These are phyloP conservation scores for Orthonyx spaldingii DNA, from an alignment of 2,113 vertebrate genomes.

Conservation along the genomic window DNA sequence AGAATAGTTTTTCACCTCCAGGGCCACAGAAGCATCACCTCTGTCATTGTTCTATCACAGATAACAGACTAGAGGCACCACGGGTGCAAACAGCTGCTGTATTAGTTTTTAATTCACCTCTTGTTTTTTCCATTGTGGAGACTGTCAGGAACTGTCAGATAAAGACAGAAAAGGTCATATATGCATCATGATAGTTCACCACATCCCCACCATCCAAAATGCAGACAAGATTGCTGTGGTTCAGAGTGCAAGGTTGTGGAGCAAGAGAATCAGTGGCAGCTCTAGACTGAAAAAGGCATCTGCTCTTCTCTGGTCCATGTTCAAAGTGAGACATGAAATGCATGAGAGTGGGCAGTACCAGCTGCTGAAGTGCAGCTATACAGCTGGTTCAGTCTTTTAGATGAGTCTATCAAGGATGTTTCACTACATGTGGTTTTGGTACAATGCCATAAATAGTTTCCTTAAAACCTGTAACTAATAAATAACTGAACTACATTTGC, in stretches of 20 bases:
- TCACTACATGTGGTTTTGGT: not conserved
- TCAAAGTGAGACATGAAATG: slow-evolving; percentile 65
- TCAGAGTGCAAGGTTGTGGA: slow-evolving; percentile 74
- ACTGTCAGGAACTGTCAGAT: slow-evolving; percentile 87
- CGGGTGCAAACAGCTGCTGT: not conserved
- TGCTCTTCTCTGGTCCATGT: slow-evolving; percentile 79
- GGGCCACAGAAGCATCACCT: not conserved
- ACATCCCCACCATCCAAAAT: slow-evolving; percentile 86
- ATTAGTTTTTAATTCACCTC: not conserved
- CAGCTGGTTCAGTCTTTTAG: not conserved
- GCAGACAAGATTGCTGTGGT: slow-evolving; percentile 83
- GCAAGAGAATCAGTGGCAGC: slow-evolving; percentile 84
- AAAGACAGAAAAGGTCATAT: slow-evolving; percentile 83
- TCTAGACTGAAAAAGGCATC: slow-evolving; percentile 76
- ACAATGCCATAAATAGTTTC: not conserved
- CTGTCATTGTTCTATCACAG: not conserved
- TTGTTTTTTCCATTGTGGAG: slow-evolving; percentile 63
- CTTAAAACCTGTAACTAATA: not conserved
- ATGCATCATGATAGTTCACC: slow-evolving; percentile 83
- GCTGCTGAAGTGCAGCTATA: not conserved
- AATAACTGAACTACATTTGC: not conserved
- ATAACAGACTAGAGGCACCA: not conserved
- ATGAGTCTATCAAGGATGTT: not conserved
- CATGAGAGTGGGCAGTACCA: not conserved
- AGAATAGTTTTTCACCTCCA: not conserved